A percentile compares a stretch with the other conserved stretches of the same genome.
phyloP scores from a whole-genome alignment of 2,888 invertebrate genomes.

The Plagodis dolabraria region DNA sequence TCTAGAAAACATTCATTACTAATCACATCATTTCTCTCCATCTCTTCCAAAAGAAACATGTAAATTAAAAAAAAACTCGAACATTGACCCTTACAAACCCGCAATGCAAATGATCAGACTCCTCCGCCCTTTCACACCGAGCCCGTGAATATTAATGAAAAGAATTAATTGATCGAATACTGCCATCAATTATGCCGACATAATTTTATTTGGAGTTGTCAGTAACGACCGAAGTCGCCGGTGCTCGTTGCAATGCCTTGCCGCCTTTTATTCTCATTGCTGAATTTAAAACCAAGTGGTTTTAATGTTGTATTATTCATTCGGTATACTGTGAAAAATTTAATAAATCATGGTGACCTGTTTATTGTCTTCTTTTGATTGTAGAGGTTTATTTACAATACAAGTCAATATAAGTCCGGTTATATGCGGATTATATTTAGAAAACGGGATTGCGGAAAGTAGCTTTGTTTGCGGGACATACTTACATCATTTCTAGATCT shows the following conservation, averaged over 20 bases:
- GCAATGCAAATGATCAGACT: constrained; percentile 12
- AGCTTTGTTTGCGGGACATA: constrained; percentile 22
- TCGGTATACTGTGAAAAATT: constrained; percentile 19
- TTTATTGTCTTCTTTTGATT: constrained; percentile 10
- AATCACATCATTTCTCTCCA: neutral
- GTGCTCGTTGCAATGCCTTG: constrained; percentile 27
- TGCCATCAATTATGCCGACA: constrained; percentile 55
- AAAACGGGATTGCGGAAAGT: constrained; percentile 7
- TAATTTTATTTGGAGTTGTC: constrained; percentile 50
- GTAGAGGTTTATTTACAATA: too few relatives aligned
- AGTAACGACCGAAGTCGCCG: constrained; percentile 25
- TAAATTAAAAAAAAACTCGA: neutral
- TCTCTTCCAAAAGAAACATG: neutral
- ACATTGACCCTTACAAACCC: neutral
- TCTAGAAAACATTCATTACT: neutral
- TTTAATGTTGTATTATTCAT: constrained; percentile 28
- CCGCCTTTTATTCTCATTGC: constrained; percentile 33
- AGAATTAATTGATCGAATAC: constrained; percentile 57
- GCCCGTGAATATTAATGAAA: constrained; percentile 54
- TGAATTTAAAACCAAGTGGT: constrained; percentile 31
- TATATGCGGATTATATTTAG: constrained; percentile 13
- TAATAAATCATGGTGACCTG: constrained; percentile 17
- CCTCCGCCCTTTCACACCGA: constrained; percentile 14
- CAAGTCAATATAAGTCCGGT: neutral
- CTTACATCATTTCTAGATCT: constrained; percentile 21